Evolutionary conservation across 2,888 invertebrate genomes (phyloP).

Genomic region (Crematogaster levior): DNA sequence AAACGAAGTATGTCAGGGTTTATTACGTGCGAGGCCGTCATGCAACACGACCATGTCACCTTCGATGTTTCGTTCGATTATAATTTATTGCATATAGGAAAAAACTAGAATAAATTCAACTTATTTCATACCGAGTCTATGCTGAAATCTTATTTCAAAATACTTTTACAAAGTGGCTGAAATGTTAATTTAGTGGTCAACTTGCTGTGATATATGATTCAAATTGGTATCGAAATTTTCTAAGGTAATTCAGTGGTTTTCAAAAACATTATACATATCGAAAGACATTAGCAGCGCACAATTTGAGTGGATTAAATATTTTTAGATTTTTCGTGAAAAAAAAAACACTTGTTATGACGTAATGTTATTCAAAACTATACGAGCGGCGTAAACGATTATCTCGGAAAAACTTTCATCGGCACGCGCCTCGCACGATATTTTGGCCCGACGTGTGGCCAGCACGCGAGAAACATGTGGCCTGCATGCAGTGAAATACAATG

Average conservation of each 20-base stretch:
- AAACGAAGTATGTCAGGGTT: conserved; percentile 51
- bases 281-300: neutral
- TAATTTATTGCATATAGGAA: conserved; percentile 30
- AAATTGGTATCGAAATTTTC: neutral
- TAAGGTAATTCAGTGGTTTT: neutral
- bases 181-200: neutral
- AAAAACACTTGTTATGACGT: neutral
- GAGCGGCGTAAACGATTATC: neutral
- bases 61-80: conserved; percentile 38
- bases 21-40: conserved; percentile 42
- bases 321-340: neutral
- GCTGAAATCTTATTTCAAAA: neutral
- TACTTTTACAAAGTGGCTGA: neutral
- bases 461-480: conserved; percentile 31
- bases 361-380: neutral
- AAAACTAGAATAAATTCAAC: conserved; percentile 7
- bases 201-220: neutral
- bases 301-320: neutral
- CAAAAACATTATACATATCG: neutral
- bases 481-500: conserved; percentile 29
- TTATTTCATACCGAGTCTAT: neutral
- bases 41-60: conserved; percentile 29
- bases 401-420: neutral
- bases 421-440: conserved; percentile 19
- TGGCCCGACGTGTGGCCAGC: conserved; percentile 11